Base-by-base conservation (phyloP, 1,140 invertebrate species). In the Drosophila triauraria region DNA sequence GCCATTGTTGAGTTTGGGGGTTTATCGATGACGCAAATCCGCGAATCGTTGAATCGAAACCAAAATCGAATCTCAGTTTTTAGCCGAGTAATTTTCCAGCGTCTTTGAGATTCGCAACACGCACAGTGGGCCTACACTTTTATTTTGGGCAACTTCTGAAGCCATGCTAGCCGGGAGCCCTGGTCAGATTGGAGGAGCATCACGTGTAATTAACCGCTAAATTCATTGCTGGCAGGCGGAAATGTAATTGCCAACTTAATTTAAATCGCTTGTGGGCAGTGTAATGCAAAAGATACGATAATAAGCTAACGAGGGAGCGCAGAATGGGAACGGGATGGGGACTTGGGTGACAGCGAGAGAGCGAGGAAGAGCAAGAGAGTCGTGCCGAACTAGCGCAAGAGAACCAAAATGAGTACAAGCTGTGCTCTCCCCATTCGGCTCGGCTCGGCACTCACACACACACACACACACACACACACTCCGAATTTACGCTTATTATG, bases 401-500 rank as follows among this genome's bases (percentile, higher is more conserved):
- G 46, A 51, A 27, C 17, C 30, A 25, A 40, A 68, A 30, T 32
- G 23, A 71, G 43, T 30, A 4, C 30, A 46, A 54, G 60, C 51
- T 65, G 40, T 42, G 54, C 71, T 75, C 58, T 71, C 62, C n/a
- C 23, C 40, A 13, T 30, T 57, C 13, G 44, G 23, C n/a, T 60
- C 65, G 64, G 68, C 68, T 71, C 68, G 20, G 63, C 43, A 43
- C 51, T 67, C 56, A 61, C 54, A 43, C 54, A 70, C 56, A 61
- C 54, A 48, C 54, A 67, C 58, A 68, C 42, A 4, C 42, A 32
- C 53, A 20, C n/a, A 40, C 17, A 32, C 78, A n/a, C 60, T 38
- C 68, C 68, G 62, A 80, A 85, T 72, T 71, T 75, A 85, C 82
- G 82, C 72, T 86, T 85, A 85, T 85, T 85, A 85, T 85, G 78